Conservation (phyloP, 2,113 vertebrate species). For the Peromyscus polionotus region DNA sequence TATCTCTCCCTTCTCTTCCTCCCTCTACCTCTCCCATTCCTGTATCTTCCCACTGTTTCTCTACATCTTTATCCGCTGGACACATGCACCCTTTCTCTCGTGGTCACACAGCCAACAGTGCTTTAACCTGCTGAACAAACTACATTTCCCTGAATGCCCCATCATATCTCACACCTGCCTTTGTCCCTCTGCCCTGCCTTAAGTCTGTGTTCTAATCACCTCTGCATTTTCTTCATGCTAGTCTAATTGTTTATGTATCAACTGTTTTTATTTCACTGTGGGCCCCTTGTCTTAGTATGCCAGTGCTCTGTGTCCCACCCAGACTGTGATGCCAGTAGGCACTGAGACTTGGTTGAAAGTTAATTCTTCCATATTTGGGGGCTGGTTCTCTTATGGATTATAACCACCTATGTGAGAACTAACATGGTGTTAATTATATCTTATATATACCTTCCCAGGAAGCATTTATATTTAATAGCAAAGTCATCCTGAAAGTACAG, state of each 20-base stretch:
- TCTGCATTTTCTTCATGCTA: neutral
- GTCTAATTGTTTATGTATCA: neutral
- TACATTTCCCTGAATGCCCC: conserved; percentile 4
- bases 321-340: neutral
- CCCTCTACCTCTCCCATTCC: neutral
- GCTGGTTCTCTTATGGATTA: neutral
- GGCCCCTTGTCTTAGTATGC: conserved; percentile 22
- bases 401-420: neutral
- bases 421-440: neutral
- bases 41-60: neutral
- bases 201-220: conserved; percentile 51
- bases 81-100: neutral
- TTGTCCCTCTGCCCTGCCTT: neutral
- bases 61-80: neutral
- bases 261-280: neutral
- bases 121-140: neutral
- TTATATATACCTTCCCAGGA: neutral
- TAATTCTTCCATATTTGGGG: conserved; percentile 14
- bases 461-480: conserved; percentile 38
- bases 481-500: conserved; percentile 24
- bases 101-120: neutral
- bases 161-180: neutral
- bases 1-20: neutral
- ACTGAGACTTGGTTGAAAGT: neutral
- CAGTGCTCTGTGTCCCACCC: neutral